Evolutionary conservation across 1,140 invertebrate species (phyloP), one percentile per base, ranked within the genome.

Genomic region (Palaemon carinicauda): DNA sequence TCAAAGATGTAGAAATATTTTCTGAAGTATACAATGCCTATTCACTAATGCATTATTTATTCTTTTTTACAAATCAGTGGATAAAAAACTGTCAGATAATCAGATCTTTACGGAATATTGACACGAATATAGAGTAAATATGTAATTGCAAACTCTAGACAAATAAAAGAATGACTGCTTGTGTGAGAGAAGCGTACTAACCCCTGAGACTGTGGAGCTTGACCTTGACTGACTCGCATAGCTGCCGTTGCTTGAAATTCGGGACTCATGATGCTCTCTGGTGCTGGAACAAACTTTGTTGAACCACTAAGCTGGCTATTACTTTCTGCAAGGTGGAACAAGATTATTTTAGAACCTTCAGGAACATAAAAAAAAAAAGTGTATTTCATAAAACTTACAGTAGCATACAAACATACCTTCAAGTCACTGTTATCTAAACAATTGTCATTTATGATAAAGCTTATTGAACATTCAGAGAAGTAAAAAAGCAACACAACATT

Each of bases 201-300:
- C 41, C 41, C 15, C 54, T 77, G 54, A 54, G 24, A 27, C 19
- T 84, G 80, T 15, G 51, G 56, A 24, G 80, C 21, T 33, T 31
- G 41, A 7, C 41, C 41, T 41, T 41, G 41, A 41, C 12, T 41
- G 41, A 41, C 41, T 12, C 41, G 78, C 31, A 73, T 71, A 53
- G 77, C 52, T 54, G 74, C 24, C 12, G 73, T 65, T 31, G 85
- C 84, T 50, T 94, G 92, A 90, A 95, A 95, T 91, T 96, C 95
- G 2, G 96, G 96, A 91, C 95, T 96, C 94, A 96, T 96, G 0
- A 96, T 91, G 0, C 95, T 95, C 90, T 97, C 96, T 12, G 96
- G 96, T 52, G 96, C 95, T 3, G 96, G 96, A 1, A 97, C 95
- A 92, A 96, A 94, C 91, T 96, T 96, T 0, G 95, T 95, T 56